Percentiles rank a stretch among this genome's conserved stretches.
These are phyloP conservation scores for Drosophila mauritiana DNA, from an alignment of 1,140 invertebrate genomes.

Conservation along the genomic window DNA sequence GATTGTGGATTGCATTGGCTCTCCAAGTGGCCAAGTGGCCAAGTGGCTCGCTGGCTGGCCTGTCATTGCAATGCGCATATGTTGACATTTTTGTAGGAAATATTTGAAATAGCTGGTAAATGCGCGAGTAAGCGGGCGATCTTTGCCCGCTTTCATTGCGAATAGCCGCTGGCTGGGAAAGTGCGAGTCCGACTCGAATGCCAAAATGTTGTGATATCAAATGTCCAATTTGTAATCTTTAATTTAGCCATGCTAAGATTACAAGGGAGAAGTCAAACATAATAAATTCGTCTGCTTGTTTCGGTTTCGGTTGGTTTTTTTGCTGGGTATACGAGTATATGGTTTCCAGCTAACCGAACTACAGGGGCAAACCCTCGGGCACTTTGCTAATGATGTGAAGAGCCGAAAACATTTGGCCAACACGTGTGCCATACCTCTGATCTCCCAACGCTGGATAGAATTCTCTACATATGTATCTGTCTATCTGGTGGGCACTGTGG, in stretches of 20 bases:
- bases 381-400: constrained; percentile 51
- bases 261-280: constrained; percentile 24
- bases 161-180: constrained; percentile 53
- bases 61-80: constrained; percentile 76
- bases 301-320: constrained; percentile 12
- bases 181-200: constrained; percentile 53
- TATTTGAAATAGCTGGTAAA: constrained; percentile 73
- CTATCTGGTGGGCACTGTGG: not conserved
- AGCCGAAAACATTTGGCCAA: constrained; percentile 55
- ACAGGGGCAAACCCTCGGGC: constrained; percentile 52
- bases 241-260: constrained; percentile 63
- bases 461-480: constrained; percentile 5
- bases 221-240: constrained; percentile 76
- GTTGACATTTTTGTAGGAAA: constrained; percentile 74
- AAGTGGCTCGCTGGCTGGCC: constrained; percentile 30
- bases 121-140: constrained; percentile 51
- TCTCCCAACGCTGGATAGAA: not conserved
- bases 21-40: constrained; percentile 19
- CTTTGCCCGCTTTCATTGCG: constrained; percentile 39
- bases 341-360: constrained; percentile 27
- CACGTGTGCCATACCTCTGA: constrained; percentile 30
- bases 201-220: constrained; percentile 67
- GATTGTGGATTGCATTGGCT: constrained; percentile 44
- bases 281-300: constrained; percentile 34
- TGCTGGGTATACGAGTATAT: constrained; percentile 5